phyloP scores from a whole-genome alignment of 1,140 invertebrate genomes.

The Calephelis nemesis region DNA sequence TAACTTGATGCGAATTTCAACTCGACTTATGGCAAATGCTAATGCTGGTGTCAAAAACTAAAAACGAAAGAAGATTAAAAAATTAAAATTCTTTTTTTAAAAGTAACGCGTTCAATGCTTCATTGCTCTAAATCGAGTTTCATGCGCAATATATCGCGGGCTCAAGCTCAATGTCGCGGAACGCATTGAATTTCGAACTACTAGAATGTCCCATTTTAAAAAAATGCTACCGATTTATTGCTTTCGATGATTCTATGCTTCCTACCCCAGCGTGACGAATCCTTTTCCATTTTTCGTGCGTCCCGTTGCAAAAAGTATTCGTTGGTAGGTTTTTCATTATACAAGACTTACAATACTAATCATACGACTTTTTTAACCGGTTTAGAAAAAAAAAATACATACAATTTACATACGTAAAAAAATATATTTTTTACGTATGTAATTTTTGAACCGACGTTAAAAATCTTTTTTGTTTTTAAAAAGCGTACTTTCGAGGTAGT shows the following conservation, averaged over 20 bases:
- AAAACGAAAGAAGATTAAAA: too few relatives aligned
- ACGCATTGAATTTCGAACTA: conserved; percentile 52
- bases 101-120: conserved; percentile 15
- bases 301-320: conserved; percentile 31
- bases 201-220: conserved; percentile 48
- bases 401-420: too few relatives aligned
- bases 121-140: conserved; percentile 55
- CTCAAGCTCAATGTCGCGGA: conserved; percentile 59
- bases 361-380: too few relatives aligned
- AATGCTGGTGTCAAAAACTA: too few relatives aligned
- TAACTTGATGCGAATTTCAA: too few relatives aligned
- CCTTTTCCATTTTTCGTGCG: conserved; percentile 39
- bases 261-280: conserved; percentile 46
- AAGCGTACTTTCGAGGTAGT: too few relatives aligned
- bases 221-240: conserved; percentile 50
- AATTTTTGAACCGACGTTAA: too few relatives aligned
- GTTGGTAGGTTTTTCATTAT: neutral
- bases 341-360: neutral
- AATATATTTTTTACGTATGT: too few relatives aligned
- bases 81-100: too few relatives aligned
- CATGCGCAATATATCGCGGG: conserved; percentile 60
- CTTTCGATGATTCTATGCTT: conserved; percentile 9
- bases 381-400: too few relatives aligned
- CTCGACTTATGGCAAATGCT: too few relatives aligned
- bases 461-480: too few relatives aligned